Evolutionary conservation across 2,888 invertebrate species (phyloP).

Genomic region (Leptinotarsa juncta): DNA sequence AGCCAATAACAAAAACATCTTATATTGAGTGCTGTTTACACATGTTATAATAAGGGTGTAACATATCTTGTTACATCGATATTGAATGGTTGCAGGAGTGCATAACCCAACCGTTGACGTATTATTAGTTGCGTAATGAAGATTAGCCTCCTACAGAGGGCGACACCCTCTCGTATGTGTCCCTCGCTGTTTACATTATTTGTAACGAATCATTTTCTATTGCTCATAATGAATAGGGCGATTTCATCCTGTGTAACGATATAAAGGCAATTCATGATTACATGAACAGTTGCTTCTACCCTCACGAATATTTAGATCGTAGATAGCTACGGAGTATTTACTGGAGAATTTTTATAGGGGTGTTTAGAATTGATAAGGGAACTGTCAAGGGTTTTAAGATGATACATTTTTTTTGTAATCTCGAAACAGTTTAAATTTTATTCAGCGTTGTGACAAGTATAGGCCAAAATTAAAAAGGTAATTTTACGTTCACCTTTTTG

Average conservation of each 20-base stretch:
- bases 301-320: slow-evolving; percentile 35
- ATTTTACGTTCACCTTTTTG: too few relatives aligned
- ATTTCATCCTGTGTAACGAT: slow-evolving; percentile 50
- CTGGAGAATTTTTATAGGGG: slow-evolving; percentile 6
- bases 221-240: slow-evolving; percentile 60
- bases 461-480: too few relatives aligned
- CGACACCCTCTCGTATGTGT: slow-evolving; percentile 53
- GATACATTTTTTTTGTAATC: too few relatives aligned
- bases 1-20: slow-evolving; percentile 37
- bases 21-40: slow-evolving; percentile 41
- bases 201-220: slow-evolving; percentile 65
- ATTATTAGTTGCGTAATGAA: slow-evolving; percentile 64
- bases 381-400: too few relatives aligned
- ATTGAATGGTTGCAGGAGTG: slow-evolving; percentile 55
- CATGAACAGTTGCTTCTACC: slow-evolving; percentile 42
- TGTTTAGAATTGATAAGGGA: too few relatives aligned
- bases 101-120: slow-evolving; percentile 59
- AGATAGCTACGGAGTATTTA: slow-evolving; percentile 29
- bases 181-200: slow-evolving; percentile 61
- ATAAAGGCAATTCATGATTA: slow-evolving; percentile 46
- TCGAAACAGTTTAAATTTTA: too few relatives aligned
- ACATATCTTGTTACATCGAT: slow-evolving; percentile 56
- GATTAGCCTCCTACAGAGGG: slow-evolving; percentile 59
- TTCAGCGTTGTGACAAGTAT: too few relatives aligned
- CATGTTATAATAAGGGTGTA: slow-evolving; percentile 51